Evolutionary conservation across 2,113 vertebrate species (phyloP).

Genomic region (Thunnus thynnus): DNA sequence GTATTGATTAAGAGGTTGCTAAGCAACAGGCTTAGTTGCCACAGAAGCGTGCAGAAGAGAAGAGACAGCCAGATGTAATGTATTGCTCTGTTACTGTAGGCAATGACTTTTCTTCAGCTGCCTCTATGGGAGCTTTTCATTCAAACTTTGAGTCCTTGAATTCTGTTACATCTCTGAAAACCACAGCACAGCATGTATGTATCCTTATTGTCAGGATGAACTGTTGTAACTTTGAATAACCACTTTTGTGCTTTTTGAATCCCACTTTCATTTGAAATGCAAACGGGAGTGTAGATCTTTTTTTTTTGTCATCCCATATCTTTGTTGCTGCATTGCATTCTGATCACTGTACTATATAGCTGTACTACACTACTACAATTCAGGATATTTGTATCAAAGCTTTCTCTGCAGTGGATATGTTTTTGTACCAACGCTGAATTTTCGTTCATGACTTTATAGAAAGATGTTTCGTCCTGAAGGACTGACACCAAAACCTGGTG

Average conservation of each 20-base stretch:
- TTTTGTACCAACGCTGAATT: too few relatives aligned
- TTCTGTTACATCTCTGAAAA: slow-evolving; percentile 34
- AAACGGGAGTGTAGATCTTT: too few relatives aligned
- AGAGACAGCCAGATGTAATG: slow-evolving; percentile 76
- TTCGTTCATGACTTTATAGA: not conserved
- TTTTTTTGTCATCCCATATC: too few relatives aligned
- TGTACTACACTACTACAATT: too few relatives aligned
- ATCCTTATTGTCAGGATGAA: not conserved
- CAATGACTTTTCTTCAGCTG: slow-evolving; percentile 48
- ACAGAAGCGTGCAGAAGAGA: slow-evolving; percentile 78
- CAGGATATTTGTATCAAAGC: too few relatives aligned
- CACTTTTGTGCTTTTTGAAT: not conserved
- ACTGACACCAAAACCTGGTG: not conserved
- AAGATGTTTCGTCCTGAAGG: not conserved
- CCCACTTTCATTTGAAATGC: not conserved
- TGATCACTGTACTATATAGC: too few relatives aligned
- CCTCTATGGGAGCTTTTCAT: slow-evolving; percentile 37
- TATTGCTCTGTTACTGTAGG: slow-evolving; percentile 68
- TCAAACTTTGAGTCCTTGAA: slow-evolving; percentile 37
- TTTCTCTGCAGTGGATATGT: too few relatives aligned
- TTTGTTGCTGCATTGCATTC: not conserved
- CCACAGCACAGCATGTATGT: not conserved
- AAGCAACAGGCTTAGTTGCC: slow-evolving; percentile 85
- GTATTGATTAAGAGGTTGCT: slow-evolving; percentile 89
- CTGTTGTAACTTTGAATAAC: not conserved